Percentiles rank a stretch among this genome's conserved stretches.
Conservation (phyloP, 2,888 invertebrate species). For the Urechis unicinctus region DNA sequence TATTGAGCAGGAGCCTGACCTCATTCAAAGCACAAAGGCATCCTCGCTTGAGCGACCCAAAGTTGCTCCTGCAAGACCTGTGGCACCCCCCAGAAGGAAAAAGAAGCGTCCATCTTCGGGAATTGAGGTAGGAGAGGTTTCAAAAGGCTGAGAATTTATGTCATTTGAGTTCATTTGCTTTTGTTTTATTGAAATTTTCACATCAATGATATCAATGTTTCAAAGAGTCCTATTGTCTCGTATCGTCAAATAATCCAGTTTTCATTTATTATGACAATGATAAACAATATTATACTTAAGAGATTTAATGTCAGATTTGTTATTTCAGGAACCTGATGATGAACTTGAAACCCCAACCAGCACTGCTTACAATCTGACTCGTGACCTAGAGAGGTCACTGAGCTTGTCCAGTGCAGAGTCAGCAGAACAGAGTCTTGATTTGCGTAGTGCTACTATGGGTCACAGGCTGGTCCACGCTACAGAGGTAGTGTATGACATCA, state of each 20-base stretch:
- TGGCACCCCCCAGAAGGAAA: background rate
- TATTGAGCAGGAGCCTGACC: constrained; percentile 20
- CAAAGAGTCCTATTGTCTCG: no score
- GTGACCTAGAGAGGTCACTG: constrained; percentile 67
- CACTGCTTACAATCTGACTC: constrained; percentile 70
- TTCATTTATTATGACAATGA: no score
- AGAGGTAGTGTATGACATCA: constrained; percentile 50
- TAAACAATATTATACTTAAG: no score
- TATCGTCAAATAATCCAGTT: no score
- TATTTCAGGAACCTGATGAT: background rate
- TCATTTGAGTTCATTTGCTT: no score
- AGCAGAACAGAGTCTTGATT: constrained; percentile 71
- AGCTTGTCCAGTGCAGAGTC: constrained; percentile 60
- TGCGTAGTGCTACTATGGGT: constrained; percentile 62
- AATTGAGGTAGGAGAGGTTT: no score
- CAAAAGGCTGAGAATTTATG: no score
- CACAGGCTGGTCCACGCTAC: constrained; percentile 58
- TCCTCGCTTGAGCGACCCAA: constrained; percentile 7
- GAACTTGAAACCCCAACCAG: constrained; percentile 67
- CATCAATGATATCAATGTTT: no score
- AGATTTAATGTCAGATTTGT: no score
- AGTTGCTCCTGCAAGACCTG: constrained; percentile 24
- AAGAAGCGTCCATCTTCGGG: no score
- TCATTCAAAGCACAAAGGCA: constrained; percentile 20
- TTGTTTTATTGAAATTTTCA: no score